Percentiles rank a stretch among this genome's conserved stretches.
Conservation (phyloP, 2,113 vertebrate genomes). For the Cromileptes altivelis region DNA sequence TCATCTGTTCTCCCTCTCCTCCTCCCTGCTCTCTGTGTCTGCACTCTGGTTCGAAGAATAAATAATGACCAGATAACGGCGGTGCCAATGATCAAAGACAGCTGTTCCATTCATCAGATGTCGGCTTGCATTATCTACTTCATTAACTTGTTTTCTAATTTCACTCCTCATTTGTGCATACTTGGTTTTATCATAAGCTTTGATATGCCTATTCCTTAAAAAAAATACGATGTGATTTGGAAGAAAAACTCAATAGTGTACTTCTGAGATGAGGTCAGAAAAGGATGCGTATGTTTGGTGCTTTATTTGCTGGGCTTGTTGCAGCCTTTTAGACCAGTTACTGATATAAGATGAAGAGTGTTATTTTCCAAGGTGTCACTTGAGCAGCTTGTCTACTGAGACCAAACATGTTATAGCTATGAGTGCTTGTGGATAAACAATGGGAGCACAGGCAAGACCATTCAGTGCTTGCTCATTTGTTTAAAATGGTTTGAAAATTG, state of each 20-base stretch:
- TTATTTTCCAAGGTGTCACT: not conserved
- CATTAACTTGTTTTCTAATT: slow-evolving; percentile 84
- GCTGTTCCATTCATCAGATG: slow-evolving; percentile 82
- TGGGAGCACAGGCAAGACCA: not conserved
- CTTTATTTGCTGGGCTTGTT: slow-evolving; percentile 21
- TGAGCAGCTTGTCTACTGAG: slow-evolving; percentile 7
- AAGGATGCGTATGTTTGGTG: slow-evolving; percentile 33
- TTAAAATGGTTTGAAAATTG: not conserved
- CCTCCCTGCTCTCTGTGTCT: slow-evolving; percentile 74
- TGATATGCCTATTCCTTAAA: slow-evolving; percentile 59
- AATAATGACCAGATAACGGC: slow-evolving; percentile 84
- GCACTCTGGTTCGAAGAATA: slow-evolving; percentile 80
- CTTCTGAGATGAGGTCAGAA: slow-evolving; percentile 47
- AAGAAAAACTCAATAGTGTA: slow-evolving; percentile 1
- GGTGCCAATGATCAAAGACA: slow-evolving; percentile 82
- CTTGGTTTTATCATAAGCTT: slow-evolving; percentile 69
- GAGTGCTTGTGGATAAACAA: slow-evolving; percentile 1
- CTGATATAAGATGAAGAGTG: slow-evolving; percentile 39
- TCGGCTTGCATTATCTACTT: slow-evolving; percentile 81
- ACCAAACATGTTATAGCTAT: slow-evolving; percentile 21
- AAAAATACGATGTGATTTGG: slow-evolving; percentile 35
- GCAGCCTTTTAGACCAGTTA: slow-evolving; percentile 23
- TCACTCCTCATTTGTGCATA: slow-evolving; percentile 75
- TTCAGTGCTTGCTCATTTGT: not conserved
- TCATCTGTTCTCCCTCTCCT: slow-evolving; percentile 93